Base-by-base conservation (phyloP, 2,797 vertebrate genomes). In the Sebastes diaconus region DNA sequence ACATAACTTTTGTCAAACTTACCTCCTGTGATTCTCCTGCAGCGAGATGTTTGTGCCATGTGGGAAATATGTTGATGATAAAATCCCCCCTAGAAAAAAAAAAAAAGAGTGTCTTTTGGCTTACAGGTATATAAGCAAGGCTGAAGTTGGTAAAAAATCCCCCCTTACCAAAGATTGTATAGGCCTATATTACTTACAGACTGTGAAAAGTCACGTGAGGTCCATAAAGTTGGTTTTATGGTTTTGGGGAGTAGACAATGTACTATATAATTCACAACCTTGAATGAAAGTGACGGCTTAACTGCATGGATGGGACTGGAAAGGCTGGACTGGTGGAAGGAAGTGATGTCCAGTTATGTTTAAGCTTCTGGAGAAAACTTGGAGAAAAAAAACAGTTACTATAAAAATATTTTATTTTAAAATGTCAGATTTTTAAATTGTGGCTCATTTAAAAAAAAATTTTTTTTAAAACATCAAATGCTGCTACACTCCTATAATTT, bases 151-250 rank as follows among this genome's bases (percentile, higher is more conserved):
- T 92, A 91, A 93, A 94, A 91, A 42, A 25, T 84, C 88, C 89
- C 83, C 65, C 84, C 89, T 94, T 93, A 92, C 91, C 92, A 92
- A 94, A 95, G 93, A 94, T 94, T 86, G 92, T 95, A 97, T 96
- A 97, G 97, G 93, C 96, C 97, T 97, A 97, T 98, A 99, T 97
- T 97, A 97, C 98, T 98, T 97, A 99, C 97, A 98, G 97, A 98
- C 97, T 98, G 97, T 94, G 97, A 97, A 98, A 98, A 97, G 98
- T 99, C 98, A 99, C 98, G 98, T 99, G 98, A 97, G 97, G 96
- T 98, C 98, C 98, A 99, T 99, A 99, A 99, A 99, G 97, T 99
- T 99, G 97, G 97, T 98, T 99, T 99, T 99, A 99, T 99, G 98
- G 98, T 99, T 99, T 99, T 98, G 97, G 98, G 98, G 98, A 99